Percentiles rank a stretch among this genome's conserved stretches.
Evolutionary conservation across 1,140 invertebrate species (phyloP).

Genomic region (Macrostomum lignano): DNA sequence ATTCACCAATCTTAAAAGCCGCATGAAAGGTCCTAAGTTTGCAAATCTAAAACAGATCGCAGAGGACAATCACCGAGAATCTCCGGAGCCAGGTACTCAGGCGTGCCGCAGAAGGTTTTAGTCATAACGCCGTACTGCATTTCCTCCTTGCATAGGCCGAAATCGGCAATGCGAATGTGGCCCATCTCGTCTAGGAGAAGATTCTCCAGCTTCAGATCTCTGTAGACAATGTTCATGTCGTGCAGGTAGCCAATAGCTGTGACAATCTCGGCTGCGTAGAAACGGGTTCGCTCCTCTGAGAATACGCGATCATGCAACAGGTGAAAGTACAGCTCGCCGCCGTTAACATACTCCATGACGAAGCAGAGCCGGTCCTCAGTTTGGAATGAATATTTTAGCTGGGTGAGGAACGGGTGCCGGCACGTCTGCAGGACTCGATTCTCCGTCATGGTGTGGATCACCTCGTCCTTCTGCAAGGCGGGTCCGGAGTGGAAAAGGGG

Average conservation of each 20-base stretch:
- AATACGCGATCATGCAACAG: constrained; percentile 66
- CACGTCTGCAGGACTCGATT: constrained; percentile 80
- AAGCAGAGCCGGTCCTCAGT: constrained; percentile 87
- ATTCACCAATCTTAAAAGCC: too few species aligned
- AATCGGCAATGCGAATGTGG: constrained; percentile 87
- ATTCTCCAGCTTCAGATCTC: constrained; percentile 49
- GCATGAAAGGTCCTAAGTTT: too few species aligned
- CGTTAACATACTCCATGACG: constrained; percentile 99
- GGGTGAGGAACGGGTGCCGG: constrained; percentile 94
- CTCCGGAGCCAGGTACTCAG: constrained; percentile 95
- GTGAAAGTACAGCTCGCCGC: constrained; percentile 93
- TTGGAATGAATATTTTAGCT: constrained; percentile 95
- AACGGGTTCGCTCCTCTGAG: constrained; percentile 67
- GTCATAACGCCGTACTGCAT: constrained; percentile 85
- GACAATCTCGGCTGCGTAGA: constrained; percentile 95
- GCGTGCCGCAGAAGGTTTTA: constrained; percentile 97
- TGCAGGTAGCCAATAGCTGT: constrained; percentile 85
- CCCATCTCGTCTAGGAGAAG: constrained; percentile 85
- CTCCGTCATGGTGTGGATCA: constrained; percentile 87
- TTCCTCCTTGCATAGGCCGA: constrained; percentile 91
- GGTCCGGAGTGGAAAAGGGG: too few species aligned
- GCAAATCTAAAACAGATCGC: too few species aligned
- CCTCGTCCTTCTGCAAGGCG: constrained; percentile 43
- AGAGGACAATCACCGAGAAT: too few species aligned
- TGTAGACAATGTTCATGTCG: constrained; percentile 66